Percentiles rank a stretch among this genome's conserved stretches.
Evolutionary conservation across 2,888 invertebrate genomes (phyloP).

Genomic region (Torymus tubicola): DNA sequence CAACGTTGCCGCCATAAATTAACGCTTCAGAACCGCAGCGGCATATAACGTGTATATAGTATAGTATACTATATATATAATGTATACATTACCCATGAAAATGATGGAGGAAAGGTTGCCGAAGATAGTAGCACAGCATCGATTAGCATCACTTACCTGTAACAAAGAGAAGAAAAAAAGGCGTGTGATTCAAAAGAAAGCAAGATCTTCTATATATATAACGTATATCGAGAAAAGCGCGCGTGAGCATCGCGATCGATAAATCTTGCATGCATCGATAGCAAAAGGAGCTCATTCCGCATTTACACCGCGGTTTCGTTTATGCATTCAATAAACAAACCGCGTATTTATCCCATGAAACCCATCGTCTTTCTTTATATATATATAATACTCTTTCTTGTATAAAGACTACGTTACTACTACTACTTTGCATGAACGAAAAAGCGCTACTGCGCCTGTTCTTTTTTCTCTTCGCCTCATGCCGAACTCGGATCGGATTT

Average conservation of each 20-base stretch:
- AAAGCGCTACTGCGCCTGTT: neutral
- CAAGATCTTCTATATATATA: too few relatives aligned
- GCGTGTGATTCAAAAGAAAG: conserved; percentile 14
- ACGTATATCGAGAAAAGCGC: too few relatives aligned
- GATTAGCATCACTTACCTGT: conserved; percentile 55
- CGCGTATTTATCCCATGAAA: neutral
- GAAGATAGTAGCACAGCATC: conserved; percentile 28
- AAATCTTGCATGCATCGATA: conserved; percentile 1
- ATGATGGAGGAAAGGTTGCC: conserved; percentile 12
- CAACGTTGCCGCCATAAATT: conserved; percentile 18
- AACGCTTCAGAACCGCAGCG: conserved; percentile 1
- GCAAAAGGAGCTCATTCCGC: conserved; percentile 7
- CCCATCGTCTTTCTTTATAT: neutral
- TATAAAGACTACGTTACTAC: too few relatives aligned
- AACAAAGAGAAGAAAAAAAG: conserved; percentile 44
- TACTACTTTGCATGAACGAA: neutral
- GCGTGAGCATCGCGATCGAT: too few relatives aligned
- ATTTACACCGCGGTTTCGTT: conserved; percentile 30
- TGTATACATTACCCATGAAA: conserved; percentile 49
- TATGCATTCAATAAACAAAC: conserved; percentile 29
- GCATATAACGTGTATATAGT: neutral
- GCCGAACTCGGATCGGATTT: conserved; percentile 25
- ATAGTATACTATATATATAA: too few relatives aligned
- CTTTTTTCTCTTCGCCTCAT: neutral
- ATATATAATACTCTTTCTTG: neutral